A percentile compares a stretch with the other conserved stretches of the same genome.
Evolutionary conservation across 64 coral and sea anemone genomes (phyloP).

Genomic region (Catalaphyllia jardinei): DNA sequence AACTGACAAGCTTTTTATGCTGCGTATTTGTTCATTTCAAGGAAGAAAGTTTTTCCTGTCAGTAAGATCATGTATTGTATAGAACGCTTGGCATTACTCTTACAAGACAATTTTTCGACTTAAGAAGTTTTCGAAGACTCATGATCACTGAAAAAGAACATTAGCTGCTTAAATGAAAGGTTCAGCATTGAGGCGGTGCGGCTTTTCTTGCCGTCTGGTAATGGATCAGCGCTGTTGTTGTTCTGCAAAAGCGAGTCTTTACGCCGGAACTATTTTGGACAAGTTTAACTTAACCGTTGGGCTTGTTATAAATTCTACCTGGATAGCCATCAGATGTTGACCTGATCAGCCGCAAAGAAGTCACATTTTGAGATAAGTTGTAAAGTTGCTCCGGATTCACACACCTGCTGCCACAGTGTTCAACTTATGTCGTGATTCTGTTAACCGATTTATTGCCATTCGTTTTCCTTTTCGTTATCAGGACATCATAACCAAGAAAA

Average conservation of each 20-base stretch:
- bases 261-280: conserved; percentile 10
- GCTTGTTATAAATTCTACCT: background rate
- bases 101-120: no score
- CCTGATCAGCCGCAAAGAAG: background rate
- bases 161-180: background rate
- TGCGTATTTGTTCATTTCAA: no score
- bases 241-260: conserved; percentile 14
- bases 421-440: conserved; percentile 10
- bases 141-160: background rate
- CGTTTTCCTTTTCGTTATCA: conserved; percentile 18
- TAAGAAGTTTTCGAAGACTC: background rate
- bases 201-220: background rate
- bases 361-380: background rate
- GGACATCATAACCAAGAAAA: background rate
- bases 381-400: background rate
- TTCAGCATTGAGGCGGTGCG: background rate
- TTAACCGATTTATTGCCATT: conserved; percentile 12
- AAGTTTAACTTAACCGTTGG: background rate
- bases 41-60: no score
- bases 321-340: background rate
- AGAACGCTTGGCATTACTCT: no score
- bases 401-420: background rate
- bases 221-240: background rate
- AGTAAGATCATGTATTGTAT: no score
- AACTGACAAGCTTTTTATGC: no score